A percentile compares a stretch with the other conserved stretches of the same genome.
These are phyloP conservation scores for Drosophila percnosoma DNA, from an alignment of 2,888 invertebrate genomes.

Conservation along the genomic window DNA sequence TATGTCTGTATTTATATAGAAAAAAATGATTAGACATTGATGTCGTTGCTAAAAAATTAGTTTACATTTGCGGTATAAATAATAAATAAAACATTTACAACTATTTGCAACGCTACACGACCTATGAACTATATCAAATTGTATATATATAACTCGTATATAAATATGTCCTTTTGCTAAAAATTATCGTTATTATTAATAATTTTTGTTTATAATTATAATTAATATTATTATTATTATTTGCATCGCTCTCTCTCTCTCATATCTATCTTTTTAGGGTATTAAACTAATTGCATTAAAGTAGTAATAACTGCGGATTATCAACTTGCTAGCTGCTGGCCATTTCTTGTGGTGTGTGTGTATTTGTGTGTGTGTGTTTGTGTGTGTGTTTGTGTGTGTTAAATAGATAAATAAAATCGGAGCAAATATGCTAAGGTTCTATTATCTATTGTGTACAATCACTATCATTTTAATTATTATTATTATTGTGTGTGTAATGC, in stretches of 20 bases:
- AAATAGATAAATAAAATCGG: slow-evolving; percentile 60
- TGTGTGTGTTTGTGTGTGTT: slow-evolving; percentile 20
- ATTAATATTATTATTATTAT: slow-evolving; percentile 55
- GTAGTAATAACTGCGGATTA: slow-evolving; percentile 77
- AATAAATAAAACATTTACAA: slow-evolving; percentile 81
- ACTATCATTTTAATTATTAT: slow-evolving; percentile 59
- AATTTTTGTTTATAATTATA: slow-evolving; percentile 32
- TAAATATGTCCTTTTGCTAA: slow-evolving; percentile 78
- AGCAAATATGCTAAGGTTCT: slow-evolving; percentile 64
- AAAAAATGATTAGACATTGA: slow-evolving; percentile 33
- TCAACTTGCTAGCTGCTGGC: slow-evolving; percentile 65
- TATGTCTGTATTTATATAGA: slow-evolving; percentile 21
- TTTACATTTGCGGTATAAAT: slow-evolving; percentile 73
- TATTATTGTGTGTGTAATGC: slow-evolving; percentile 49
- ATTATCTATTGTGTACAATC: slow-evolving; percentile 66
- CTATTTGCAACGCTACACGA: slow-evolving; percentile 76
- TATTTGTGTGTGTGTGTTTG: slow-evolving; percentile 17
- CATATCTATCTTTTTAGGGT: slow-evolving; percentile 35
- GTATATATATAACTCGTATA: slow-evolving; percentile 74
- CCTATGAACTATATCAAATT: slow-evolving; percentile 78
- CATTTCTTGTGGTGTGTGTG: slow-evolving; percentile 27
- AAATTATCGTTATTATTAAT: slow-evolving; percentile 64
- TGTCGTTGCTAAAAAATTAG: slow-evolving; percentile 57
- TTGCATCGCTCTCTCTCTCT: slow-evolving; percentile 39
- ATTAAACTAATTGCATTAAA: slow-evolving; percentile 76